These are phyloP conservation scores for Zaprionus kolodkinae DNA, from an alignment of 1,140 invertebrate species.

Conservation along the genomic window DNA sequence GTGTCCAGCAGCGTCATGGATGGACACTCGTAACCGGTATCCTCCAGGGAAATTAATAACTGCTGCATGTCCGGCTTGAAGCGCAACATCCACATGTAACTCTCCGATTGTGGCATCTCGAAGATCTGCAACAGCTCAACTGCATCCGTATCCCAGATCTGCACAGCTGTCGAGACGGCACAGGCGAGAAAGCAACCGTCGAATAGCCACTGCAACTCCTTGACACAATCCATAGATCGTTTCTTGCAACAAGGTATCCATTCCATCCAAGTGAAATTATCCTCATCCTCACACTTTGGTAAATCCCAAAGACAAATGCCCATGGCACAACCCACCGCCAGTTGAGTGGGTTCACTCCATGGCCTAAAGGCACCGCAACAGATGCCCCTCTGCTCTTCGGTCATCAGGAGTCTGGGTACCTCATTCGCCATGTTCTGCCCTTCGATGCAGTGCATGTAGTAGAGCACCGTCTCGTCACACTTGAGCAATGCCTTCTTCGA, in stretches of 20 bases:
- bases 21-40: not conserved
- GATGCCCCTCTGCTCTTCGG: not conserved
- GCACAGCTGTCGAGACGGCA: not conserved
- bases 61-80: not conserved
- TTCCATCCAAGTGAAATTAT: not conserved
- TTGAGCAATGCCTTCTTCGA: conserved; percentile 29
- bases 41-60: conserved; percentile 8
- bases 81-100: conserved; percentile 5
- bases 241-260: not conserved
- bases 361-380: conserved; percentile 45
- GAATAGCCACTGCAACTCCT: conserved; percentile 9
- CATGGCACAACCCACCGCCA: conserved; percentile 45
- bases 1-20: not conserved
- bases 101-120: not conserved
- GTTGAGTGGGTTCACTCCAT: not conserved
- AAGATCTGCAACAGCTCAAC: not conserved
- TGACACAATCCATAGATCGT: not conserved
- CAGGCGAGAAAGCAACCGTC: conserved; percentile 2
- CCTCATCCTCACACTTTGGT: not conserved
- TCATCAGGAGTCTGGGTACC: not conserved
- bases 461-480: conserved; percentile 14
- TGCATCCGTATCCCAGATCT: conserved; percentile 10
- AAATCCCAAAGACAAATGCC: conserved; percentile 43
- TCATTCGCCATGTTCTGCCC: not conserved
- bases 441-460: not conserved